phyloP scores from a whole-genome alignment of 2,888 invertebrate species.

The Troides oblongomaculatus region DNA sequence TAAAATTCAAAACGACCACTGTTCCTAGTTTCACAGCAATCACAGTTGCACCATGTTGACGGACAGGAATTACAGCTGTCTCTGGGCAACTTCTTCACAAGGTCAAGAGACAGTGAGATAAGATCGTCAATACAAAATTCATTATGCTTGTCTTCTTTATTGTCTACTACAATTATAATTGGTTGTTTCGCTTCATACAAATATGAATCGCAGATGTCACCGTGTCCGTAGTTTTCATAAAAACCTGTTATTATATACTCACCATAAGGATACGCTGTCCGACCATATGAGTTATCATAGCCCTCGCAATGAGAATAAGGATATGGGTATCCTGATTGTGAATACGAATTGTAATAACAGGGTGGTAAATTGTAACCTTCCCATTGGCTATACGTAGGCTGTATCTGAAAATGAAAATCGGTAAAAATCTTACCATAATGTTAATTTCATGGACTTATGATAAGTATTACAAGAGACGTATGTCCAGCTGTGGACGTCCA shows the following conservation, averaged over 20 bases:
- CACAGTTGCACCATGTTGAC: slow-evolving; percentile 15
- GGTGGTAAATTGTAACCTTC: slow-evolving; percentile 22
- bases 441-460: not conserved
- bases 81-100: slow-evolving; percentile 9
- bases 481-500: no score
- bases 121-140: slow-evolving; percentile 22
- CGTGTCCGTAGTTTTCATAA: slow-evolving; percentile 13
- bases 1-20: slow-evolving; percentile 18
- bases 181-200: slow-evolving; percentile 17
- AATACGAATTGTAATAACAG: slow-evolving; percentile 20
- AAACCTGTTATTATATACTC: slow-evolving; percentile 19
- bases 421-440: not conserved
- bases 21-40: slow-evolving; percentile 17
- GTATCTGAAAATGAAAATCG: slow-evolving; percentile 17
- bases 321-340: slow-evolving; percentile 20
- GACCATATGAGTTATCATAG: slow-evolving; percentile 22
- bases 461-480: not conserved
- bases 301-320: slow-evolving; percentile 21
- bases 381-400: slow-evolving; percentile 13
- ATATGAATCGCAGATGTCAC: slow-evolving; percentile 6
- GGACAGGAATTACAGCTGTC: slow-evolving; percentile 11
- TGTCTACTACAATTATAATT: slow-evolving; percentile 26
- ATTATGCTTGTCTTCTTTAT: slow-evolving; percentile 19
- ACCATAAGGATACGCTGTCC: slow-evolving; percentile 20
- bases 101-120: slow-evolving; percentile 17